A percentile compares a stretch with the other conserved stretches of the same genome.
These are phyloP conservation scores for Philopotamus ludificatus DNA, from an alignment of 1,140 invertebrate species.

Conservation along the genomic window DNA sequence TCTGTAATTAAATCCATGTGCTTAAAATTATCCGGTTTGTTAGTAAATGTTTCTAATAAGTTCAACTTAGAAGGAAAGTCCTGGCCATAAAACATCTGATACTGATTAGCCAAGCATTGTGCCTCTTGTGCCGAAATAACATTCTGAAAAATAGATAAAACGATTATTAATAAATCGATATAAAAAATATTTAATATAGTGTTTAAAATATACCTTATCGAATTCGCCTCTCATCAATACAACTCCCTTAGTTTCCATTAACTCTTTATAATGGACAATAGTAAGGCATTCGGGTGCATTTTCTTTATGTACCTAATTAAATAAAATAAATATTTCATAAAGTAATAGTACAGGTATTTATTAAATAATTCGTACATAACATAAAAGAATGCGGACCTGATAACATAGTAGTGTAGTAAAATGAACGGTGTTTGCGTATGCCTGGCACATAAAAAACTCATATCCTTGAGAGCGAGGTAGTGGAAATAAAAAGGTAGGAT, in stretches of 20 bases:
- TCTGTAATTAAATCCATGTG: slow-evolving; percentile 81
- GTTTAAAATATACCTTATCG: slow-evolving; percentile 59
- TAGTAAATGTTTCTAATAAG: slow-evolving; percentile 71
- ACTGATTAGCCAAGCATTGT: slow-evolving; percentile 80
- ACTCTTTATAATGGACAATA: slow-evolving; percentile 79
- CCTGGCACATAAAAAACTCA: slow-evolving; percentile 85
- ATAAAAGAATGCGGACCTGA: slow-evolving; percentile 60
- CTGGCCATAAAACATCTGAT: slow-evolving; percentile 81
- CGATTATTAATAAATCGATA: background rate
- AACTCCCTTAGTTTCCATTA: slow-evolving; percentile 73
- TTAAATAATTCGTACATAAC: background rate
- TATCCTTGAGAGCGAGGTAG: slow-evolving; percentile 80
- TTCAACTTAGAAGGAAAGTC: slow-evolving; percentile 62
- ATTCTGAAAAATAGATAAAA: slow-evolving; percentile 55
- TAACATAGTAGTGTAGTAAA: slow-evolving; percentile 86
- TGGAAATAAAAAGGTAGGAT: slow-evolving; percentile 77
- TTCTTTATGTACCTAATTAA: slow-evolving; percentile 75
- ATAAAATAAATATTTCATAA: background rate
- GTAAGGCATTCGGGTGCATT: slow-evolving; percentile 88
- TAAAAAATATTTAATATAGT: background rate
- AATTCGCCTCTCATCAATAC: slow-evolving; percentile 87
- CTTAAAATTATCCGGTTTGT: slow-evolving; percentile 73
- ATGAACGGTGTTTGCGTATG: slow-evolving; percentile 72
- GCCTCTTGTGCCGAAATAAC: slow-evolving; percentile 75
- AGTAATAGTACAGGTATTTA: background rate